Evolutionary conservation across 2,113 vertebrate species (phyloP).

Genomic region (Labeo catla): DNA sequence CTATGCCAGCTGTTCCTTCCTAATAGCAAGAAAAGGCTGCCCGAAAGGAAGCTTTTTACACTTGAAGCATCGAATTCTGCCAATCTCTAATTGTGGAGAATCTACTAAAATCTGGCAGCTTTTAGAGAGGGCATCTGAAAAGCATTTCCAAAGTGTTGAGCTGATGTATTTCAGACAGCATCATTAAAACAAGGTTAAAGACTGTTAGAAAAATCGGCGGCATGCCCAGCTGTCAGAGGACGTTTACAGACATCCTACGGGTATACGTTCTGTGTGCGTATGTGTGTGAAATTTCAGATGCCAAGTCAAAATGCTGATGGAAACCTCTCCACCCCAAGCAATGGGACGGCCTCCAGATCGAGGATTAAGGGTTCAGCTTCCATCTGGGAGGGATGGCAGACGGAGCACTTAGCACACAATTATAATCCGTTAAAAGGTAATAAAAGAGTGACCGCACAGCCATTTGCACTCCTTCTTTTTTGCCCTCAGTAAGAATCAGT

Average conservation of each 20-base stretch:
- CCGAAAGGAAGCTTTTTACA: slow-evolving; percentile 67
- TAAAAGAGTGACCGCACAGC: slow-evolving; percentile 67
- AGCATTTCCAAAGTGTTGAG: slow-evolving; percentile 69
- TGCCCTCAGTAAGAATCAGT: slow-evolving; percentile 32
- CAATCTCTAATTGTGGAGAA: slow-evolving; percentile 61
- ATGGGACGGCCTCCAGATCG: slow-evolving; percentile 69
- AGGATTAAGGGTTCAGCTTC: slow-evolving; percentile 73
- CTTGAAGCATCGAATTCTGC: slow-evolving; percentile 67
- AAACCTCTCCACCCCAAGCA: slow-evolving; percentile 72
- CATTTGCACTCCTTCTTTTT: slow-evolving; percentile 42
- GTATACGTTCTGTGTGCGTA: slow-evolving; percentile 8
- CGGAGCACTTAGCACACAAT: slow-evolving; percentile 74
- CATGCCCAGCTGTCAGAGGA: slow-evolving; percentile 69
- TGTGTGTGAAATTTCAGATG: slow-evolving; percentile 22
- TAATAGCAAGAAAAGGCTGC: background rate
- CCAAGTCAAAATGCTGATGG: slow-evolving; percentile 62
- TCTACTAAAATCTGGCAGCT: slow-evolving; percentile 56
- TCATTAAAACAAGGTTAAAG: slow-evolving; percentile 72
- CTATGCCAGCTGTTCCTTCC: slow-evolving; percentile 7
- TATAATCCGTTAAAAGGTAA: slow-evolving; percentile 75
- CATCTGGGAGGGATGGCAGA: slow-evolving; percentile 74
- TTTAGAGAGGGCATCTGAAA: slow-evolving; percentile 71
- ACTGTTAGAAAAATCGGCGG: slow-evolving; percentile 63
- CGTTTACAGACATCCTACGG: slow-evolving; percentile 64
- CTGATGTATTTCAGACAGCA: slow-evolving; percentile 67